Evolutionary conservation across 64 coral and sea anemone species (phyloP).

Genomic region (Astreopora myriophthalma): DNA sequence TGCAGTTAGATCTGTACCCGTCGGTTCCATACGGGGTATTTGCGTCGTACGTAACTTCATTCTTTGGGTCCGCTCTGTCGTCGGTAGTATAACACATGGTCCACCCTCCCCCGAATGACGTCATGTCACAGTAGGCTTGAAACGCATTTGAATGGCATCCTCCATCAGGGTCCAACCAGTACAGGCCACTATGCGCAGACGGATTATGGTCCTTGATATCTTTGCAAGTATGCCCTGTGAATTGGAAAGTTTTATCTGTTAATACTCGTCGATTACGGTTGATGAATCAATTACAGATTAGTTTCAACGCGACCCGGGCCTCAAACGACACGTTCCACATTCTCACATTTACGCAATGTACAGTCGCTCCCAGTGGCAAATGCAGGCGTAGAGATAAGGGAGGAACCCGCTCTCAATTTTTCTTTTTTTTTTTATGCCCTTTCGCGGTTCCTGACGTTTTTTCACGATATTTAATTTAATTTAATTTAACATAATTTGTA

Average conservation of each 20-base stretch:
- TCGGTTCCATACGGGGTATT: background rate
- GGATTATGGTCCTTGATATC: background rate
- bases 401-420: no score
- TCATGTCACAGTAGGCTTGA: constrained; percentile 30
- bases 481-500: no score
- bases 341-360: no score
- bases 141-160: constrained; percentile 10
- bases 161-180: constrained; percentile 13
- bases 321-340: no score
- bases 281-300: no score
- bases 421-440: no score
- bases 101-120: constrained; percentile 32
- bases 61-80: background rate
- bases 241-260: background rate
- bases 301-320: no score
- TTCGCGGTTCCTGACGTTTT: no score
- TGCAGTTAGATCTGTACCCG: constrained; percentile 30
- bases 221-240: background rate
- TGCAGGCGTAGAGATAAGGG: no score
- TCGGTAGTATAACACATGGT: constrained; percentile 60
- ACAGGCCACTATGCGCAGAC: background rate
- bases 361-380: no score
- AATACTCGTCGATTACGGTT: no score
- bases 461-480: no score
- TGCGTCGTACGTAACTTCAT: background rate